Base-by-base conservation (phyloP, 2,888 invertebrate genomes). In the Andrena haemorrhoa region DNA sequence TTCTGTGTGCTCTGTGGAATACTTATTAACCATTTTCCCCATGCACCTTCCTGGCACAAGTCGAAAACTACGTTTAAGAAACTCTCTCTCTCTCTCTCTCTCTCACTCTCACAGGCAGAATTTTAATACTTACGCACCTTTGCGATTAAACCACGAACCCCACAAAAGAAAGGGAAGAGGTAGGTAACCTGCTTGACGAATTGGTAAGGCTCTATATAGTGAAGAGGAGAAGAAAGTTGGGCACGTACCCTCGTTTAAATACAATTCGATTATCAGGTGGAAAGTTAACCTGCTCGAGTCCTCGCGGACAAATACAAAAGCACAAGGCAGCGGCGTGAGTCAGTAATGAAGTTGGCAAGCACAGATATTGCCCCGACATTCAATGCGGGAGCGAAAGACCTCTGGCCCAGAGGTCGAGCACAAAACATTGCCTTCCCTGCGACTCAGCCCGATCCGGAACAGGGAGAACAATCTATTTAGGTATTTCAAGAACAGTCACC, bases 261-360 rank as follows among this genome's bases (percentile, higher is more conserved):
- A 56, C 64, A 51, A 75, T 82, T 83, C 68, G 61, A 71, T 83
- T 83, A 83, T 83, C 63, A 33, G 51, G 7, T 69, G n/a, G 70
- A 61, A 49, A 29, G 16, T 49, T n/a, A 16, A 56, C 26, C 10
- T 56, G 23, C 60, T 16, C 8, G 51, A n/a, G 23, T 49, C 64
- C 63, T 31, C 49, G 51, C 8, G 71, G 23, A 49, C 20, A 60
- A 33, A 23, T 47, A 64, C 73, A 74, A 78, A 83, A 75, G 70
- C 64, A 51, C 64, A 20, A 60, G 66, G 51, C 56, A 35, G 41
- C 63, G 41, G 53, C 49, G 6, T 69, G 75, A 78, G 76, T 56
- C 72, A 41, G 56, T 82, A 82, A 79, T 73, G 71, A 71, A 84
- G 77, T 77, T 84, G 66, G 66, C 76, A 79, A 75, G 73, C 74